Evolutionary conservation across 2,113 vertebrate genomes (phyloP).

Genomic region (Sinocyclocheilus anophthalmus): DNA sequence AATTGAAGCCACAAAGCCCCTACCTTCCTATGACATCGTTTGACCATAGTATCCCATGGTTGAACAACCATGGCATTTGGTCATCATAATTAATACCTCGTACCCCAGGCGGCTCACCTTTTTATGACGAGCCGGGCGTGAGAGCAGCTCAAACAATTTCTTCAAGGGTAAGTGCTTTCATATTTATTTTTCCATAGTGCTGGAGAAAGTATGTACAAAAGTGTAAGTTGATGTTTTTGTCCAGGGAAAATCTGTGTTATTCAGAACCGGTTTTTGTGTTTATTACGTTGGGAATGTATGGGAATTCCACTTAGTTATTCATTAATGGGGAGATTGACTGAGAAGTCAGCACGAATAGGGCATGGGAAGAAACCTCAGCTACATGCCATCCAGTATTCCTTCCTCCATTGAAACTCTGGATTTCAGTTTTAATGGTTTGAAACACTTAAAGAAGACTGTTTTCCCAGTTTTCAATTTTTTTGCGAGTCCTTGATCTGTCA

Average conservation of each 20-base stretch:
- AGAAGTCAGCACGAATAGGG: slow-evolving; percentile 1
- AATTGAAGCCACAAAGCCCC: too few species aligned
- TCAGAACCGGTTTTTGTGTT: neutral
- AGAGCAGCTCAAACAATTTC: neutral
- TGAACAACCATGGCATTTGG: neutral
- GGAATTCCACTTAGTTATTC: neutral
- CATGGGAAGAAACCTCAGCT: slow-evolving; percentile 44
- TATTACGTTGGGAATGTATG: neutral
- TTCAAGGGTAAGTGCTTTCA: neutral
- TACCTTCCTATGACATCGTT: neutral
- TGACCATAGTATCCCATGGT: neutral
- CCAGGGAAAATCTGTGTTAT: too few species aligned
- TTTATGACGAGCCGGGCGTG: neutral
- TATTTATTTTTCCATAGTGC: neutral
- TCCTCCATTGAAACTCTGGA: slow-evolving; percentile 25
- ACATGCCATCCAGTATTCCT: slow-evolving; percentile 32
- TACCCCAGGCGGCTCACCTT: neutral
- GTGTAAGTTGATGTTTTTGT: neutral
- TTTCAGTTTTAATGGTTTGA: slow-evolving; percentile 49
- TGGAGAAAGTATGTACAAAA: slow-evolving; percentile 7
- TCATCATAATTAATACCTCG: neutral
- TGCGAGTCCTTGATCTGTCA: slow-evolving; percentile 42
- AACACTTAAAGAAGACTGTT: slow-evolving; percentile 11
- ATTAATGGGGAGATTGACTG: slow-evolving; percentile 8
- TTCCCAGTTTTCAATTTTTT: slow-evolving; percentile 35